Evolutionary conservation across 2,888 invertebrate species (phyloP).

Genomic region (Ellobium chinense): DNA sequence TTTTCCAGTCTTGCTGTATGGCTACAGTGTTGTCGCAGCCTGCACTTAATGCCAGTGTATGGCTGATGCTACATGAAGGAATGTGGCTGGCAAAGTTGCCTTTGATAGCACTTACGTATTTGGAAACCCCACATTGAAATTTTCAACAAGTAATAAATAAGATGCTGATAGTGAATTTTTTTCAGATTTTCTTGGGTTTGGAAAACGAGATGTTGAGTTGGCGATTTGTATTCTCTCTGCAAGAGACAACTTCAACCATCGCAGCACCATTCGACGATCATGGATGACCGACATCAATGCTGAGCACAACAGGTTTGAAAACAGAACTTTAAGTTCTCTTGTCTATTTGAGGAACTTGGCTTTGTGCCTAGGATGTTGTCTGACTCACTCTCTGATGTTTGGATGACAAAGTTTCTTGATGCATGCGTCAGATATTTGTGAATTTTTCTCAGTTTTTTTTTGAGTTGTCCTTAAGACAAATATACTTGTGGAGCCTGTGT

Average conservation of each 20-base stretch:
- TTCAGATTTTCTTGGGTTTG: background rate
- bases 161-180: too few relatives aligned
- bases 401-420: background rate
- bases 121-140: too few relatives aligned
- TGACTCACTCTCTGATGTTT: background rate
- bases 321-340: background rate
- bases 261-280: slow-evolving; percentile 59
- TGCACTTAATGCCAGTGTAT: too few relatives aligned
- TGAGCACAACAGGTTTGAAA: background rate
- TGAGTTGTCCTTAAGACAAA: too few relatives aligned
- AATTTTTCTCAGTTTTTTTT: background rate
- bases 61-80: too few relatives aligned
- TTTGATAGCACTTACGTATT: too few relatives aligned
- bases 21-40: too few relatives aligned
- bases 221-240: slow-evolving; percentile 66
- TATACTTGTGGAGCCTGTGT: too few relatives aligned
- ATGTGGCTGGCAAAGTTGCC: too few relatives aligned
- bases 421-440: background rate
- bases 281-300: slow-evolving; percentile 54
- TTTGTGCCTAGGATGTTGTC: too few relatives aligned
- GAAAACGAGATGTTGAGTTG: slow-evolving; percentile 35
- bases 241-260: slow-evolving; percentile 59
- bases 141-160: too few relatives aligned
- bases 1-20: too few relatives aligned
- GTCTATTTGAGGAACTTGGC: background rate